Evolutionary conservation across 2,797 vertebrate species (phyloP).

Genomic region (Erethizon dorsatum): DNA sequence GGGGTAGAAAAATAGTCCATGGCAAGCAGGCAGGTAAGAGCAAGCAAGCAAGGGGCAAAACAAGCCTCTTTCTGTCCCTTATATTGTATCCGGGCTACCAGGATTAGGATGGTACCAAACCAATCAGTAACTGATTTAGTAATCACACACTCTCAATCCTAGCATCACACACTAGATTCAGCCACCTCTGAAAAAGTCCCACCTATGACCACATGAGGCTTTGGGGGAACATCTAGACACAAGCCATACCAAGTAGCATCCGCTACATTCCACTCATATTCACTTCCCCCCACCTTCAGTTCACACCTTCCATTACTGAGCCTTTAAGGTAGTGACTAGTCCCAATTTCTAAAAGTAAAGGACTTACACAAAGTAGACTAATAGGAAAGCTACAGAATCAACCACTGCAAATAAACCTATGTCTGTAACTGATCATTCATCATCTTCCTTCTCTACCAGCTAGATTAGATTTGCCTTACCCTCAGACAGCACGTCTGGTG

Average conservation of each 20-base stretch:
- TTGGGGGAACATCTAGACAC: too few species aligned
- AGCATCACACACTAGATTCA: too few species aligned
- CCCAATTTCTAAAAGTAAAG: constrained; percentile 31
- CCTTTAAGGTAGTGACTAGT: background rate
- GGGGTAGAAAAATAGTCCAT: too few species aligned
- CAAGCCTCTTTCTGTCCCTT: too few species aligned
- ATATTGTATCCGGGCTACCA: too few species aligned
- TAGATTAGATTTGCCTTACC: background rate
- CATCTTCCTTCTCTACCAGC: background rate
- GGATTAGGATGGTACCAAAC: too few species aligned
- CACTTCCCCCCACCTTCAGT: background rate
- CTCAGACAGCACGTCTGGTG: background rate
- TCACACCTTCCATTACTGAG: background rate
- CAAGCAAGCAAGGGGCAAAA: too few species aligned
- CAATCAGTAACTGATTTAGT: too few species aligned
- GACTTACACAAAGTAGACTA: background rate
- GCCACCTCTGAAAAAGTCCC: too few species aligned
- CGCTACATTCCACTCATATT: background rate
- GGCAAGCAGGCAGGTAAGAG: too few species aligned
- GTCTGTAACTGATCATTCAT: background rate
- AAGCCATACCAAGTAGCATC: background rate
- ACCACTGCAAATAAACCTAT: background rate
- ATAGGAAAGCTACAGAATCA: background rate
- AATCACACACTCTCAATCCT: too few species aligned
- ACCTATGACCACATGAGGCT: too few species aligned